These are phyloP conservation scores for Eledona agricola DNA, from an alignment of 2,888 invertebrate genomes.

Conservation along the genomic window DNA sequence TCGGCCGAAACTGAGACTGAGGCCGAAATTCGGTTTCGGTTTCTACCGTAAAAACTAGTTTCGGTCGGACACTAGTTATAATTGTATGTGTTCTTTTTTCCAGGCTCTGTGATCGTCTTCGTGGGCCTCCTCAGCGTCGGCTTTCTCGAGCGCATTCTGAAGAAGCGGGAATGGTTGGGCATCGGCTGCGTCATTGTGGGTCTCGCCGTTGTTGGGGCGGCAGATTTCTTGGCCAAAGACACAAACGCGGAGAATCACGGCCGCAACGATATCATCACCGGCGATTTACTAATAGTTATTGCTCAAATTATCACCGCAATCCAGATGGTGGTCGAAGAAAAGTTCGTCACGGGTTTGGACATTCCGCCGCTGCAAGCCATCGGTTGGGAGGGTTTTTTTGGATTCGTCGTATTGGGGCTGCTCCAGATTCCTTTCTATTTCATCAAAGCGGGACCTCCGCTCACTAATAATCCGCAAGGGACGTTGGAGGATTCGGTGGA, in stretches of 20 bases:
- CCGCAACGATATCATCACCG: slow-evolving; percentile 81
- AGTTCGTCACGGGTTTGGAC: slow-evolving; percentile 82
- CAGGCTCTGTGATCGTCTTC: slow-evolving; percentile 88
- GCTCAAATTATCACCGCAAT: slow-evolving; percentile 85
- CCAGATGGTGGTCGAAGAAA: slow-evolving; percentile 96
- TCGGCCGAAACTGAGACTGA: too few species aligned
- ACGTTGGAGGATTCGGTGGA: slow-evolving; percentile 87
- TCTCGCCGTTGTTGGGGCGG: slow-evolving; percentile 75
- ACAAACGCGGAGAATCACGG: slow-evolving; percentile 61
- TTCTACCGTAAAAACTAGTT: too few species aligned
- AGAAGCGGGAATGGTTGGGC: slow-evolving; percentile 77
- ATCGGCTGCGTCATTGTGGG: slow-evolving; percentile 78
- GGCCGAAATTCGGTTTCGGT: too few species aligned
- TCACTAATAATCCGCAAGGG: slow-evolving; percentile 76
- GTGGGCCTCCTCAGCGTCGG: slow-evolving; percentile 87
- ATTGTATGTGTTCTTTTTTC: too few species aligned
- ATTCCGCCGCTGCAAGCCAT: slow-evolving; percentile 91
- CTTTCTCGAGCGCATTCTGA: slow-evolving; percentile 75
- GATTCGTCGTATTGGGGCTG: slow-evolving; percentile 70
- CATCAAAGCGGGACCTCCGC: slow-evolving; percentile 77
- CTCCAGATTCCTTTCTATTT: slow-evolving; percentile 84
- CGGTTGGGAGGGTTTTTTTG: slow-evolving; percentile 85
- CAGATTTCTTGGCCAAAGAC: slow-evolving; percentile 70
- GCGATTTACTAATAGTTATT: slow-evolving; percentile 77
- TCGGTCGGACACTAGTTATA: too few species aligned